Percentiles rank a stretch among this genome's conserved stretches.
Conservation (phyloP, 2,888 invertebrate species). For the Epinotia nisella region DNA sequence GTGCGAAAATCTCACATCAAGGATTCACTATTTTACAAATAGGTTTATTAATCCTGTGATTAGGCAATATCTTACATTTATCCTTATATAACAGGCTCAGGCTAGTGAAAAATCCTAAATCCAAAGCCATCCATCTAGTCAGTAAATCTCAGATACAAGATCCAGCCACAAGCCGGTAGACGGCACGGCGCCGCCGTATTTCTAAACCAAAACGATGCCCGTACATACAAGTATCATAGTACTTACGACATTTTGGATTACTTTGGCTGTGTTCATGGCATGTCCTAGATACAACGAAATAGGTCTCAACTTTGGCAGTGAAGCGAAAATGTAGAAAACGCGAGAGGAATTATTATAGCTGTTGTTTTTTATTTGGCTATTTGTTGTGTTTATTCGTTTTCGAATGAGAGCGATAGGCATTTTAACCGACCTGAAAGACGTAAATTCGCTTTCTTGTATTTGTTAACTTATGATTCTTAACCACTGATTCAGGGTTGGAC, state of each 20-base stretch:
- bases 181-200: slow-evolving; percentile 1
- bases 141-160: background rate
- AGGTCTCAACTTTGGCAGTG: slow-evolving; percentile 21
- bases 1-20: too few species aligned
- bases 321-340: background rate
- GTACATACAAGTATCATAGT: background rate
- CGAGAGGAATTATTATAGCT: background rate
- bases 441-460: too few species aligned
- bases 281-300: slow-evolving; percentile 21
- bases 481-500: too few species aligned
- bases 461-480: too few species aligned
- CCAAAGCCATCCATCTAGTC: background rate
- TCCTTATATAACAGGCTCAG: background rate
- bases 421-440: too few species aligned
- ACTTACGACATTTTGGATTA: background rate
- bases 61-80: background rate
- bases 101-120: background rate
- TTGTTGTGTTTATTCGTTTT: background rate
- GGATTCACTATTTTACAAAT: too few species aligned
- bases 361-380: background rate
- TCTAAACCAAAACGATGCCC: background rate
- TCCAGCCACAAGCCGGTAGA: slow-evolving; percentile 15
- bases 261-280: background rate
- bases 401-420: background rate
- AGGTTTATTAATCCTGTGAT: background rate